phyloP scores from a whole-genome alignment of 2,113 vertebrate species.

The Osmerus eperlanus region DNA sequence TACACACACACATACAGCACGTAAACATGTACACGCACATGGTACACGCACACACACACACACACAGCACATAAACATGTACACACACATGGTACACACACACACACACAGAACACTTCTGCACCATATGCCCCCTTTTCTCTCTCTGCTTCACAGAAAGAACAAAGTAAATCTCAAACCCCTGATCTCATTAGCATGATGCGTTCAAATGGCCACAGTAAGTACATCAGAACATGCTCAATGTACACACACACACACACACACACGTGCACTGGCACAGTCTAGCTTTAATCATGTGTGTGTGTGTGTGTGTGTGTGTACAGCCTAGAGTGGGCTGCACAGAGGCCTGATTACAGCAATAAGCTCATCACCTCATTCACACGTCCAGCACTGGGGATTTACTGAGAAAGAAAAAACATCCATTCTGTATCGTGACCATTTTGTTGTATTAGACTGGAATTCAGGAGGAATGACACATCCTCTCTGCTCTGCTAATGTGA shows the following conservation, averaged over 20 bases:
- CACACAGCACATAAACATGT: background rate
- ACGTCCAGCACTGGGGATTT: slow-evolving; percentile 31
- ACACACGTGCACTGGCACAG: background rate
- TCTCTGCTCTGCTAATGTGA: slow-evolving; percentile 31
- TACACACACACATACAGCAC: background rate
- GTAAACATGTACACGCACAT: background rate
- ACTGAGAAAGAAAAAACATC: slow-evolving; percentile 9
- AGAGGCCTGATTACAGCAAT: slow-evolving; percentile 27
- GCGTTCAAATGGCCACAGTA: too few species aligned
- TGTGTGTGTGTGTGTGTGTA: slow-evolving; percentile 2
- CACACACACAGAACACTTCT: background rate
- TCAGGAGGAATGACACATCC: slow-evolving; percentile 39
- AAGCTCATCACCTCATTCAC: slow-evolving; percentile 19
- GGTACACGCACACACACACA: slow-evolving; percentile 8
- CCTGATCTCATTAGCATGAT: too few species aligned
- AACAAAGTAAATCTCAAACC: too few species aligned
- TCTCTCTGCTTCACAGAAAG: too few species aligned
- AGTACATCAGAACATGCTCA: background rate
- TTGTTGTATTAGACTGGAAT: slow-evolving; percentile 38
- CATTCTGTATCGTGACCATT: slow-evolving; percentile 25
- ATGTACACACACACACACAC: slow-evolving; percentile 9
- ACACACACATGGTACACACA: background rate
- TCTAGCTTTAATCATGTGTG: background rate
- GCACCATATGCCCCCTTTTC: background rate
- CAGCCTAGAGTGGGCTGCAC: background rate